Evolutionary conservation across 2,113 vertebrate species (phyloP).

Genomic region (Gallinago undulata): DNA sequence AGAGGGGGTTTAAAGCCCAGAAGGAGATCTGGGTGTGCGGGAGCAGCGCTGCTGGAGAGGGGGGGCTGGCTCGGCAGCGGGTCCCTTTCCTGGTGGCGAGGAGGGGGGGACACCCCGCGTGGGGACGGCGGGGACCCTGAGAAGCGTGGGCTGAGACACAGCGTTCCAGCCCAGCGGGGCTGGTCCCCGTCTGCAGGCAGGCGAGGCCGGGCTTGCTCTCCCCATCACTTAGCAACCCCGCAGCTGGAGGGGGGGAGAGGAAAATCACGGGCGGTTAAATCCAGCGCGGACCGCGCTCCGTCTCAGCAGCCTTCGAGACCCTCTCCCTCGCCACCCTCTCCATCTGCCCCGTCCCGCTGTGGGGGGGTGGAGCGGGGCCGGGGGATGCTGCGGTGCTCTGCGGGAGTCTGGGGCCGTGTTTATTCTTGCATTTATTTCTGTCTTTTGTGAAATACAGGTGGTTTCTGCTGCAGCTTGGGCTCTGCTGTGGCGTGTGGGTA

Average conservation of each 20-base stretch:
- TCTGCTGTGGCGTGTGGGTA: accelerated
- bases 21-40: accelerated
- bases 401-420: accelerated
- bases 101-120: accelerated
- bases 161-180: neutral
- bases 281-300: neutral
- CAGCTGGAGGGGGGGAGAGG: neutral
- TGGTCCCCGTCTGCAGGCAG: neutral
- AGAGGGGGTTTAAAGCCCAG: neutral
- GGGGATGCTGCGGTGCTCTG: neutral
- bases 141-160: accelerated
- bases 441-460: accelerated
- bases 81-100: accelerated
- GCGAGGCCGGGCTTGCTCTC: neutral
- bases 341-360: accelerated
- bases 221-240: conserved; percentile 16
- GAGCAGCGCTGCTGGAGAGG: neutral
- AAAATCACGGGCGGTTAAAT: neutral
- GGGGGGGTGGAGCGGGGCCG: neutral
- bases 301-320: neutral
- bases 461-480: accelerated
- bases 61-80: accelerated
- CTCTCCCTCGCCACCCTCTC: neutral
- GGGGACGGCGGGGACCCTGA: accelerated
- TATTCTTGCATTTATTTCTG: accelerated